These are phyloP conservation scores for Leucopternis melanops DNA, from an alignment of 2,113 vertebrate species.

Conservation along the genomic window DNA sequence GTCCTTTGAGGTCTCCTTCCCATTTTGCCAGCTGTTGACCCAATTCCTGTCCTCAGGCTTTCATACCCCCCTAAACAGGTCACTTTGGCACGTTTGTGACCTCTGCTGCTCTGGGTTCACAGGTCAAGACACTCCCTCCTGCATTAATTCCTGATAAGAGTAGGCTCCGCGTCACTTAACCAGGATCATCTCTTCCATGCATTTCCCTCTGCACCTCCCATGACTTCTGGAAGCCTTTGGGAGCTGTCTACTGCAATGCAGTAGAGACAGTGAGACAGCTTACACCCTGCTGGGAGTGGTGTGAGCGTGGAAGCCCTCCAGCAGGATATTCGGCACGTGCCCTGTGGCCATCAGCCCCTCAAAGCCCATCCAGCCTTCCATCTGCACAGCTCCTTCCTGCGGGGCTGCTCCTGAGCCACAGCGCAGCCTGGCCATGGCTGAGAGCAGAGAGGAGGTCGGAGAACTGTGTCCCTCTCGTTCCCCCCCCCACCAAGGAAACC, in stretches of 20 bases:
- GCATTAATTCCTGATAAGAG: neutral
- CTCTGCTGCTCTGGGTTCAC: neutral
- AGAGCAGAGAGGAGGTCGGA: neutral
- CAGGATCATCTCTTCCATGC: neutral
- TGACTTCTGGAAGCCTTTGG: neutral
- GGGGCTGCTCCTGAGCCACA: neutral
- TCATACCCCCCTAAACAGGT: neutral
- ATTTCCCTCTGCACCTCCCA: neutral
- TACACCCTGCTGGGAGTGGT: neutral
- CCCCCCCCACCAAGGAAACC: neutral
- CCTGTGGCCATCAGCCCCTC: neutral
- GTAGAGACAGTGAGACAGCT: neutral
- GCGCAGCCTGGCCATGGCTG: neutral
- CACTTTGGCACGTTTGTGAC: neutral
- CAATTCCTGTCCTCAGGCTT: neutral
- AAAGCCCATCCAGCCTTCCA: neutral
- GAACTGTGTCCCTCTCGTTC: accelerated
- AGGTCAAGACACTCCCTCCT: neutral
- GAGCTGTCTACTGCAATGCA: neutral
- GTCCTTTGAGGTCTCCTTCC: neutral
- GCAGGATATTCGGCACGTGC: neutral
- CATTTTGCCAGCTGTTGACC: neutral
- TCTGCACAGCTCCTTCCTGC: neutral
- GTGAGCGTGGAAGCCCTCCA: neutral
- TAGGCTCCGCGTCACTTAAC: neutral